A percentile compares a stretch with the other conserved stretches of the same genome.
Evolutionary conservation across 2,113 vertebrate genomes (phyloP).

Genomic region (Etheostoma cragini): DNA sequence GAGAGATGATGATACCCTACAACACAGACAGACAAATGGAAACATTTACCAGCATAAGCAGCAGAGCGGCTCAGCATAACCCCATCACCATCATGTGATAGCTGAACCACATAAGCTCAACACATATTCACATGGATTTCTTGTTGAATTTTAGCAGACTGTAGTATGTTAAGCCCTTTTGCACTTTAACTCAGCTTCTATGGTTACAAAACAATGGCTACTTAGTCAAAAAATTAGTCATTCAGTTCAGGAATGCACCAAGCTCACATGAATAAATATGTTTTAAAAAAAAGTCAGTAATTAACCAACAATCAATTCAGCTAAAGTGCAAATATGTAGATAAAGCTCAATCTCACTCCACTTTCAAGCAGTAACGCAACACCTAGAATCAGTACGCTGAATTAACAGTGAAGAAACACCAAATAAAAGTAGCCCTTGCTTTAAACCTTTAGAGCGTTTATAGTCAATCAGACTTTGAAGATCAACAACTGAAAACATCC

Average conservation of each 20-base stretch:
- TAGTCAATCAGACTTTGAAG: not conserved
- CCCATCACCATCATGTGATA: conserved; percentile 36
- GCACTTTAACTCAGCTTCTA: not conserved
- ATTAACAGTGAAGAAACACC: not conserved
- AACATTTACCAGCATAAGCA: conserved; percentile 40
- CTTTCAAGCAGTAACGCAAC: not conserved
- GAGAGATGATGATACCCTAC: conserved; percentile 7
- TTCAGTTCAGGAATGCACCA: not conserved
- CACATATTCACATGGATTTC: not conserved
- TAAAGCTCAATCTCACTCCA: not conserved
- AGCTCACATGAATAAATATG: not conserved
- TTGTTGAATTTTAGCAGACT: not conserved
- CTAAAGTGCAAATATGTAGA: not conserved
- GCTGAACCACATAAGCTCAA: not conserved
- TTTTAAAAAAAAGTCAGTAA: conserved; percentile 11
- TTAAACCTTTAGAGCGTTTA: not conserved
- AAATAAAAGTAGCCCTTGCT: not conserved
- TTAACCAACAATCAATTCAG: not conserved
- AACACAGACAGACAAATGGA: conserved; percentile 45
- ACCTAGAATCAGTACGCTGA: not conserved
- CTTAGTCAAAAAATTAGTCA: too few species aligned
- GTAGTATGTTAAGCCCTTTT: not conserved
- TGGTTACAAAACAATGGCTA: not conserved
- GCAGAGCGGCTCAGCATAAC: not conserved
- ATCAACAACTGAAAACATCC: not conserved